Evolutionary conservation across 1,140 invertebrate genomes (phyloP).

Genomic region (Heliothis subflexa): DNA sequence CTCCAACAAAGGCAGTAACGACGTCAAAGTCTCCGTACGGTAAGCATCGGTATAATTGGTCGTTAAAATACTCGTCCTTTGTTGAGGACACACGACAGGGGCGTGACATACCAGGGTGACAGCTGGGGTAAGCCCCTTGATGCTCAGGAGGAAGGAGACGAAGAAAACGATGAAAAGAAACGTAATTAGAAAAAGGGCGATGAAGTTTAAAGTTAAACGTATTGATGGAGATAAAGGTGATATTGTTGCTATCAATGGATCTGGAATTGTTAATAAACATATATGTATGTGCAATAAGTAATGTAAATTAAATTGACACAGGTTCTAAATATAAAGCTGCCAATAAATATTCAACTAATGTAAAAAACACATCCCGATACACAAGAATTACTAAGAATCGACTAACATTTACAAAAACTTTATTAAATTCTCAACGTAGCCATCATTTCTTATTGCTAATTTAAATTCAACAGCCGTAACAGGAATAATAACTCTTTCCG

Average conservation of each 20-base stretch:
- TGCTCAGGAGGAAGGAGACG: not conserved
- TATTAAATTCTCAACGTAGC: no score
- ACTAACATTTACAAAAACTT: no score
- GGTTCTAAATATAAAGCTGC: no score
- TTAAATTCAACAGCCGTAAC: no score
- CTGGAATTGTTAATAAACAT: no score
- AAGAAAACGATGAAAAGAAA: constrained; percentile 1
- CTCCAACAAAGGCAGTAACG: constrained; percentile 10
- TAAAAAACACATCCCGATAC: no score
- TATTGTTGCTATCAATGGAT: not conserved
- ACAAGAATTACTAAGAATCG: no score
- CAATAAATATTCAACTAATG: no score
- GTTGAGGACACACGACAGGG: not conserved
- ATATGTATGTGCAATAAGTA: no score
- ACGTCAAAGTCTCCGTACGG: constrained; percentile 7
- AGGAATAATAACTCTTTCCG: not conserved
- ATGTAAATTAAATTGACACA: no score
- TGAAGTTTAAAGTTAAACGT: no score
- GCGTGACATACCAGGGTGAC: not conserved
- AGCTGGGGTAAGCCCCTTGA: not conserved
- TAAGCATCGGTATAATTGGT: constrained; percentile 34
- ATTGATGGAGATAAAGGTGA: not conserved
- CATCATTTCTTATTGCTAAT: no score
- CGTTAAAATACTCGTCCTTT: constrained; percentile 24
- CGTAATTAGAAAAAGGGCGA: not conserved